Conservation (phyloP, 2,888 invertebrate species). For the Phymatocera aterrima region DNA sequence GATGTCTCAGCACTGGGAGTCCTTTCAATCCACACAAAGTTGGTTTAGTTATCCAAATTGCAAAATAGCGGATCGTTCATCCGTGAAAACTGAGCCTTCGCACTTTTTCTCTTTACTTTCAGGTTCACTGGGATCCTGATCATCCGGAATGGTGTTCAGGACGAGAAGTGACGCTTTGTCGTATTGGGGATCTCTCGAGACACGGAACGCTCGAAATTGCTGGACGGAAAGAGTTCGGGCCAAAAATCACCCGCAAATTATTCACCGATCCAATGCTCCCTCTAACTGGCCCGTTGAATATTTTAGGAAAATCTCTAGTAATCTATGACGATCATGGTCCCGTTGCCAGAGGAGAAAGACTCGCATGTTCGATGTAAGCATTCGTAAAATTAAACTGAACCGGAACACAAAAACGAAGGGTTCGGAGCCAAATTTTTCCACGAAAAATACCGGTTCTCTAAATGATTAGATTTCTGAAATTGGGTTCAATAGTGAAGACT, state of each 20-base stretch:
- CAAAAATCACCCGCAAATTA: slow-evolving; percentile 82
- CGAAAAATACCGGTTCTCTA: too few species aligned
- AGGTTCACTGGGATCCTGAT: slow-evolving; percentile 80
- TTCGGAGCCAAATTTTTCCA: too few species aligned
- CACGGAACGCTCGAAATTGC: slow-evolving; percentile 85
- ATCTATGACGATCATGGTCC: slow-evolving; percentile 93
- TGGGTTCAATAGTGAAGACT: too few species aligned
- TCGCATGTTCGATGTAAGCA: slow-evolving; percentile 90
- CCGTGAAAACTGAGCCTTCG: too few species aligned
- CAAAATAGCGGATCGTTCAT: too few species aligned
- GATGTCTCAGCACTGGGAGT: slow-evolving; percentile 87
- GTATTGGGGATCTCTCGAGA: slow-evolving; percentile 87
- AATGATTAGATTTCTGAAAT: too few species aligned
- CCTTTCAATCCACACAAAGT: slow-evolving; percentile 88
- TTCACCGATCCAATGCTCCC: slow-evolving; percentile 88
- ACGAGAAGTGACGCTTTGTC: slow-evolving; percentile 79
- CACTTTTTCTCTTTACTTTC: slow-evolving; percentile 43
- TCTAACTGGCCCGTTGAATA: slow-evolving; percentile 84
- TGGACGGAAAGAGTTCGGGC: slow-evolving; percentile 82
- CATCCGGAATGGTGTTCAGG: slow-evolving; percentile 79
- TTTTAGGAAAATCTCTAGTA: slow-evolving; percentile 89
- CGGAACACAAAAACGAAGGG: too few species aligned
- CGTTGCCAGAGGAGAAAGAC: slow-evolving; percentile 89
- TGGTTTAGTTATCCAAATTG: slow-evolving; percentile 47
- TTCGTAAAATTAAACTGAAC: too few species aligned